These are phyloP conservation scores for Calameuta pallipes DNA, from an alignment of 2,888 invertebrate genomes.

Conservation along the genomic window DNA sequence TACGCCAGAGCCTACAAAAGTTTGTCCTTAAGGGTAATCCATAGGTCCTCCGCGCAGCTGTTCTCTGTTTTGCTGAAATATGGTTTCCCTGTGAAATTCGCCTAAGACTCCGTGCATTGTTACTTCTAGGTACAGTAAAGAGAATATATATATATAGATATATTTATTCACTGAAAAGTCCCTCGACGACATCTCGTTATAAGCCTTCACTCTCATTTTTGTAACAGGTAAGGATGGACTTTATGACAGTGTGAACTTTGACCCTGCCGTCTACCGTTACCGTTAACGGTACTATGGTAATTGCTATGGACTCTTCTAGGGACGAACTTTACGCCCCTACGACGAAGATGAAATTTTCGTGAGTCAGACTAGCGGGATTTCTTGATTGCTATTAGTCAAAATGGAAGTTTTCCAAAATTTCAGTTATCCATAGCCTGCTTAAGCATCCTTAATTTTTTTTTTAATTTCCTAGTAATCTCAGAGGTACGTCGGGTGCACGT, in stretches of 20 bases:
- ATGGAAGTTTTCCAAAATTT: not conserved
- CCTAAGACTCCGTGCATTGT: not conserved
- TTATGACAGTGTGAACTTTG: not conserved
- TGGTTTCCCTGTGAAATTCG: not conserved
- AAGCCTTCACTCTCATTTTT: not conserved
- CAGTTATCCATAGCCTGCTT: rapidly evolving
- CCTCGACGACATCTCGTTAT: not conserved
- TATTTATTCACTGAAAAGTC: not conserved
- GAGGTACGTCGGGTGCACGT: not conserved
- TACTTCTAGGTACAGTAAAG: not conserved
- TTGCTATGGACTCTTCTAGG: not conserved
- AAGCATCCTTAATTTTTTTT: not conserved
- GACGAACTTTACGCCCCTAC: not conserved
- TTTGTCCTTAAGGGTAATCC: not conserved
- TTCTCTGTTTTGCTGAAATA: not conserved
- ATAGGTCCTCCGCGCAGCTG: not conserved
- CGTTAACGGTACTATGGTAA: not conserved
- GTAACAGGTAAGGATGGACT: not conserved
- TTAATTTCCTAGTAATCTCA: not conserved
- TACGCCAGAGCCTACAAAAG: not conserved
- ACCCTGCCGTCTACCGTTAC: not conserved
- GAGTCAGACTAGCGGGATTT: not conserved
- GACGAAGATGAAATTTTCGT: not conserved
- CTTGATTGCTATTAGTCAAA: not conserved
- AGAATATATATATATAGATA: not conserved